Evolutionary conservation across 2,113 vertebrate species (phyloP).

Genomic region (Thunnus thynnus): DNA sequence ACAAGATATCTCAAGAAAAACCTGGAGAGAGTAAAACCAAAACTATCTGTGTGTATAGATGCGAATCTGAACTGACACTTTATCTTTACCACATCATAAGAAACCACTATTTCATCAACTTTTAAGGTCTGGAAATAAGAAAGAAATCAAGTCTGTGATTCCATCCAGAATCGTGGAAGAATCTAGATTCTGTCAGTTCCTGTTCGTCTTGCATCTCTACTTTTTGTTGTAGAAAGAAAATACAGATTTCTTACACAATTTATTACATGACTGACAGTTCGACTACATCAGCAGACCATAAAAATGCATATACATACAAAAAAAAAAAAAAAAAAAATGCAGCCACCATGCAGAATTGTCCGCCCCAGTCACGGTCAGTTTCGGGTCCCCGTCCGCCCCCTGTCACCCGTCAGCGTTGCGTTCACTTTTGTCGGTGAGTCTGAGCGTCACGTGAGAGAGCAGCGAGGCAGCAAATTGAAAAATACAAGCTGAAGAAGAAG

Average conservation of each 20-base stretch:
- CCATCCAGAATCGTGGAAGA: too few species aligned
- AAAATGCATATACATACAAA: constrained; percentile 37
- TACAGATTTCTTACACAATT: not conserved
- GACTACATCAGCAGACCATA: constrained; percentile 42
- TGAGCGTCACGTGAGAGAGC: constrained; percentile 45
- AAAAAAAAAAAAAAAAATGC: constrained; percentile 12
- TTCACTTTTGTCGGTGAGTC: constrained; percentile 59
- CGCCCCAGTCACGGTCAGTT: constrained; percentile 13
- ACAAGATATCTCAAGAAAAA: too few species aligned
- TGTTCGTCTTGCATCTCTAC: too few species aligned
- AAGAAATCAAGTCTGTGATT: too few species aligned
- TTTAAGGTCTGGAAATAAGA: too few species aligned
- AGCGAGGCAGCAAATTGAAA: constrained; percentile 79
- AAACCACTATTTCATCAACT: too few species aligned
- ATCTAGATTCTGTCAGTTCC: too few species aligned
- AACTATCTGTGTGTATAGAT: too few species aligned
- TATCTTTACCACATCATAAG: too few species aligned
- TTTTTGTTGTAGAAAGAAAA: too few species aligned
- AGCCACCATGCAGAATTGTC: not conserved
- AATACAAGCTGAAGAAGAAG: constrained; percentile 65
- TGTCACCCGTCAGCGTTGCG: constrained; percentile 29
- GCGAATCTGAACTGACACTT: too few species aligned
- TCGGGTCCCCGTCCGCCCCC: not conserved
- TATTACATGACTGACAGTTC: constrained; percentile 9
- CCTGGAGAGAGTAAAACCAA: too few species aligned